Evolutionary conservation across 2,888 invertebrate species (phyloP), one percentile per base, ranked within the genome.

Genomic region (Acleris sparsana): DNA sequence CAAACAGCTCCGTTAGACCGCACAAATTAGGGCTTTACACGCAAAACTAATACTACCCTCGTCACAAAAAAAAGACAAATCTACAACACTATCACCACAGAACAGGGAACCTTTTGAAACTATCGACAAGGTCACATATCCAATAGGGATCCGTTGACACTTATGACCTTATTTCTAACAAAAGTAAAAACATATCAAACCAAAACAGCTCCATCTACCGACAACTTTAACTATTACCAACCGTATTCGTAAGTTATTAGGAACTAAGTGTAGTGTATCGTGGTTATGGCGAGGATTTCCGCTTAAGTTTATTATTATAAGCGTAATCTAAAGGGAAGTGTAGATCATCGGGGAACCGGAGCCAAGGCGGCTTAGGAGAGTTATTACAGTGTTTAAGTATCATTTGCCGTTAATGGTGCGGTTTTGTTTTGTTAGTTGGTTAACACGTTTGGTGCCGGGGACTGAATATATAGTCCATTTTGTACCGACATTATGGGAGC

Each of bases 21-120:
- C 78, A 77, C 82, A 79, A 80, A 79, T 79, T 75, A 80, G 70
- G 75, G 69, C 73, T 79, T 75, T 80, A 80, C 78, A 79, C 80
- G 80, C 82, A 79, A 80, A 82, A 84, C 82, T 80, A 83, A 84
- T 79, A 79, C 33, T 33, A 33, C 39, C 39, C 39, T 39, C 13
- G 13, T 39, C 39, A 39, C 39, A 39, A 13, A 33, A 39, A 39
- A 39, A 39, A 13, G 39, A 39, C 13, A 13, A 39, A 39, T 39
- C 39, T 13, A 13, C 13, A 39, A 39, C 39, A 13, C 39, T 13
- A 39, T 39, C 4, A 3, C 13, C 39, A 39, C 4, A 3, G 39
- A 13, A 39, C 13, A 13, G 13, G 11, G 4, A 13, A 39, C 39
- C 39, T 9, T 39, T 39, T 39, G 13, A 0, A 39, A 39, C 39